A percentile compares a stretch with the other conserved stretches of the same genome.
These are phyloP conservation scores for Ptychobarbus kaznakovi DNA, from an alignment of 2,797 vertebrate species.

Conservation along the genomic window DNA sequence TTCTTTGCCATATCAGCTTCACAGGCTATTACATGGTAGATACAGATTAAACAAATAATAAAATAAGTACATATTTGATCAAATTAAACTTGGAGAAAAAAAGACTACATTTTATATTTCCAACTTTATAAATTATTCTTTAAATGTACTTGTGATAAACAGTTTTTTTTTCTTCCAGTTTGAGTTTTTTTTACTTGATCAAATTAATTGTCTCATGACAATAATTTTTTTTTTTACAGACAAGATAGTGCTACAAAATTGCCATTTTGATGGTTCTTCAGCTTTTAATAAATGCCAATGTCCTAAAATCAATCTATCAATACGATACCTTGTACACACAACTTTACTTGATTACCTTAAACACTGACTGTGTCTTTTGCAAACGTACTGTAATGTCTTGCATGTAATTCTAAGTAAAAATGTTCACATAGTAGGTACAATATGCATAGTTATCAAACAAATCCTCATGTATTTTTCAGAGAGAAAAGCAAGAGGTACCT, in stretches of 20 bases:
- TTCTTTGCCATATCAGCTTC: neutral
- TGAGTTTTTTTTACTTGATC: too few species aligned
- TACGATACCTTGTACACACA: neutral
- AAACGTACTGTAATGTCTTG: neutral
- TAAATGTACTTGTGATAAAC: too few species aligned
- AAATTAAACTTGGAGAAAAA: neutral
- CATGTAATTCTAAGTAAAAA: neutral
- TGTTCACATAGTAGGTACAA: neutral
- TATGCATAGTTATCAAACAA: neutral
- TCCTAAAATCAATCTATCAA: neutral
- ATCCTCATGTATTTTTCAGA: neutral
- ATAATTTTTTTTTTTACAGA: neutral
- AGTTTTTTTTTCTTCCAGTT: too few species aligned
- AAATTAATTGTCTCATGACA: neutral
- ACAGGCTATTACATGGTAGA: neutral
- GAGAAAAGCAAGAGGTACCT: slow-evolving; percentile 78
- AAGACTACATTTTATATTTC: neutral
- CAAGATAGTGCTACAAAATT: neutral
- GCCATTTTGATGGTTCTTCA: neutral
- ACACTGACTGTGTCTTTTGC: neutral
- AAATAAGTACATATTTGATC: neutral
- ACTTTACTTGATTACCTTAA: neutral
- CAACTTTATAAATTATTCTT: neutral
- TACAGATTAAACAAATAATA: neutral
- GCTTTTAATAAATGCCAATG: neutral